A percentile compares a stretch with the other conserved stretches of the same genome.
Conservation (phyloP, 2,888 invertebrate species). For the Patella caerulea region DNA sequence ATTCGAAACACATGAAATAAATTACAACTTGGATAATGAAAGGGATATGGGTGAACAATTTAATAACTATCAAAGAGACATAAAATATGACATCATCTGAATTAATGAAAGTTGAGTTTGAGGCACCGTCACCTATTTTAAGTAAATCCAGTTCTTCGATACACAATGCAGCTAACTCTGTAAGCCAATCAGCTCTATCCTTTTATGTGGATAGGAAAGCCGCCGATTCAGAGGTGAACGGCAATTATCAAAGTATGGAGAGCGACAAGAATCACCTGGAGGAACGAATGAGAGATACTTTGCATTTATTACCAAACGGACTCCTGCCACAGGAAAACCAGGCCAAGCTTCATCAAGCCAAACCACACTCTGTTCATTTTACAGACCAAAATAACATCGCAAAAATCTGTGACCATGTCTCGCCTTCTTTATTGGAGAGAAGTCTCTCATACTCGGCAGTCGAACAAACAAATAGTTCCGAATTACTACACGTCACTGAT, state of each 20-base stretch:
- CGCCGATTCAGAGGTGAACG: background rate
- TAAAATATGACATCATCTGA: too few relatives aligned
- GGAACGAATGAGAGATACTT: background rate
- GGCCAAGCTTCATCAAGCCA: background rate
- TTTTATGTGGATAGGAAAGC: background rate
- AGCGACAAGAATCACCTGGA: background rate
- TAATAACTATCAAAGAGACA: too few relatives aligned
- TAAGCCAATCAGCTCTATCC: too few relatives aligned
- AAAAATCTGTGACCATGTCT: background rate
- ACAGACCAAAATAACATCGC: background rate
- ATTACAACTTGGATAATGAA: too few relatives aligned
- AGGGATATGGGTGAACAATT: too few relatives aligned
- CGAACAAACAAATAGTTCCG: constrained; percentile 40
- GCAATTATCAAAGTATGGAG: background rate
- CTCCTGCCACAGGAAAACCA: background rate
- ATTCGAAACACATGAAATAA: too few relatives aligned
- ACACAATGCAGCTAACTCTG: too few relatives aligned
- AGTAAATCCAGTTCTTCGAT: too few relatives aligned
- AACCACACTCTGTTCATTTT: background rate
- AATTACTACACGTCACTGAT: constrained; percentile 1
- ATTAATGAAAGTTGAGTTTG: too few relatives aligned
- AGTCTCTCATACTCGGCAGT: constrained; percentile 52
- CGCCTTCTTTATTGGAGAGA: constrained; percentile 40
- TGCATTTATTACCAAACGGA: background rate
- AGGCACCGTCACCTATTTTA: too few relatives aligned